These are phyloP conservation scores for Hycleus cichorii DNA, from an alignment of 1,140 invertebrate genomes.

Conservation along the genomic window DNA sequence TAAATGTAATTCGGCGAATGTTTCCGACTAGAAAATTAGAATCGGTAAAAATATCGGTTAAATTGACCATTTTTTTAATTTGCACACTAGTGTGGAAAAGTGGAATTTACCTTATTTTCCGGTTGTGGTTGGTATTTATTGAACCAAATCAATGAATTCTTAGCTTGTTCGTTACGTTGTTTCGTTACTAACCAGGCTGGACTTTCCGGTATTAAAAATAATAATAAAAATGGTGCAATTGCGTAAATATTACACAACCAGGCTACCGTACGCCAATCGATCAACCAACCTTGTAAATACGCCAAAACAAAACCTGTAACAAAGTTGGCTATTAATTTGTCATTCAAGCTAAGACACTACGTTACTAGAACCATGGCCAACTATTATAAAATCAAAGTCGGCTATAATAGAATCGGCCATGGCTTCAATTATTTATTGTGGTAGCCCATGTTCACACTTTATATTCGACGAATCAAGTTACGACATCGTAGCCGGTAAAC, in stretches of 20 bases:
- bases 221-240: conserved; percentile 45
- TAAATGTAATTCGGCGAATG: conserved; percentile 38
- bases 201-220: conserved; percentile 57
- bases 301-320: conserved; percentile 48
- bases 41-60: no score
- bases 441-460: no score
- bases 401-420: no score
- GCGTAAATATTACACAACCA: conserved; percentile 47
- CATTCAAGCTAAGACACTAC: no score
- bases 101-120: conserved; percentile 15
- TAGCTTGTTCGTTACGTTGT: conserved; percentile 46
- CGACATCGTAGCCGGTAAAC: no score
- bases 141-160: conserved; percentile 43
- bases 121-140: conserved; percentile 29
- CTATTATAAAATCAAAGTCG: no score
- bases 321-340: neutral
- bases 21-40: neutral
- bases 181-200: conserved; percentile 52
- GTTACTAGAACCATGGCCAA: no score
- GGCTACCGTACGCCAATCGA: conserved; percentile 50
- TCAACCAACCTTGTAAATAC: conserved; percentile 49
- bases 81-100: no score
- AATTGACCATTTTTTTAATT: no score
- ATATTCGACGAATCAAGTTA: no score
- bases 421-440: no score